Evolutionary conservation across 53 echinoderm and acorn worm species (phyloP), one percentile per base, ranked within the genome.

Genomic region (Henricia sp.): DNA sequence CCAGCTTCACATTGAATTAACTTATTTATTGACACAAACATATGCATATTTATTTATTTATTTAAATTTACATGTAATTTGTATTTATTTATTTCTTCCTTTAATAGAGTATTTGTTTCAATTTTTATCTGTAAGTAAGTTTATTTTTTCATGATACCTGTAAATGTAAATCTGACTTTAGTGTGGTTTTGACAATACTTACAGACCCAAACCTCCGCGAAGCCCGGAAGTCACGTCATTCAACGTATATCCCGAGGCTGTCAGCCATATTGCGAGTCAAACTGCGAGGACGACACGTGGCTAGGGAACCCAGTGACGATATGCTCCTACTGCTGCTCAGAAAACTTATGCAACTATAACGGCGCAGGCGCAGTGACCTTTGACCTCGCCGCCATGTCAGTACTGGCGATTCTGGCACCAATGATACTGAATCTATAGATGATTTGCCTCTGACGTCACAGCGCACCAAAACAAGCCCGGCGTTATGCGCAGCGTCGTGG

Each of bases 311-410:
- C 67, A 3, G 20, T 38, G 3, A 38, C 0, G 21, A 19, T 67
- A 23, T 67, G 67, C 67, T 67, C 67, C 9, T 20, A 37, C 40
- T 67, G 67, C 67, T 67, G 67, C 67, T 6, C 67, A 13, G 38
- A 37, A 14, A n/a, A 67, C 67, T 17, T 67, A 0, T 67, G 67
- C 67, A 60, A 60, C n/a, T n/a, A n/a, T n/a, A 48, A 48, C 67
- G 32, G 37, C 67, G 67, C 67, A 37, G 21, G 67, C 32, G 37
- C 67, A n/a, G 67, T 67, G 67, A 67, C 67, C 67, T n/a, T 20
- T 9, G 40, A n/a, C 19, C 40, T 21, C 38, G 38, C 40, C 20
- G 40, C 67, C 67, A 20, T 67, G 67, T 14, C 20, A 67, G 24
- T 20, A 13, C 23, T 8, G 3, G 64, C 13, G 21, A 11, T 39